Conservation (phyloP, 2,797 vertebrate genomes). For the Micromesistius poutassou region DNA sequence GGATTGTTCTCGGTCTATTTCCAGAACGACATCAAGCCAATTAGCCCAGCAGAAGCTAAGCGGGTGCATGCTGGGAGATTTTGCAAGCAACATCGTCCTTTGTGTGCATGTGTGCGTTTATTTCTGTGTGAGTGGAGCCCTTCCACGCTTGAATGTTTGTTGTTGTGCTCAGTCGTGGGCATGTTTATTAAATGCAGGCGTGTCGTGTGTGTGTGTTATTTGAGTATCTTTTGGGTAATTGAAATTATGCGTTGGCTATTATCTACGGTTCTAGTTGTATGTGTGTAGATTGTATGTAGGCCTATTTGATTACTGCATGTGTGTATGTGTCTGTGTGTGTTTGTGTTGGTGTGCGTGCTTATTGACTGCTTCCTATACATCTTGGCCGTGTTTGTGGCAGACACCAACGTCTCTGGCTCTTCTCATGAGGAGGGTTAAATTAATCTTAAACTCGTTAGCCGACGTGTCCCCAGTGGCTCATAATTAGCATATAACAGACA, state of each 20-base stretch:
- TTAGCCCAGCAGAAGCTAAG: slow-evolving; percentile 64
- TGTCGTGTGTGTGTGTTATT: slow-evolving; percentile 15
- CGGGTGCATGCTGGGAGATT: slow-evolving; percentile 53
- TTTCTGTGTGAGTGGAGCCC: background rate
- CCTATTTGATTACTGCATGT: background rate
- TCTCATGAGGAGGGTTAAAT: slow-evolving; percentile 62
- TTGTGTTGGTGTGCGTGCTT: background rate
- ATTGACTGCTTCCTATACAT: slow-evolving; percentile 49
- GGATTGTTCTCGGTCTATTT: slow-evolving; percentile 59
- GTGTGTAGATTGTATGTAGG: background rate
- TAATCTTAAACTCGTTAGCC: slow-evolving; percentile 70
- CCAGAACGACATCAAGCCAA: slow-evolving; percentile 70
- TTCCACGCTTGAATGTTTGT: background rate
- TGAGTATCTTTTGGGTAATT: background rate
- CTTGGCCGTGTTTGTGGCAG: slow-evolving; percentile 31
- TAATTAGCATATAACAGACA: slow-evolving; percentile 76
- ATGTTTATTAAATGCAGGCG: background rate
- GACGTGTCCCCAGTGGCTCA: slow-evolving; percentile 65
- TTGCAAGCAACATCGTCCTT: slow-evolving; percentile 22
- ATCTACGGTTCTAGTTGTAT: background rate
- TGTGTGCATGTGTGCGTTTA: slow-evolving; percentile 18
- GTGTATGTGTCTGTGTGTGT: slow-evolving; percentile 18
- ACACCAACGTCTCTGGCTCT: slow-evolving; percentile 37
- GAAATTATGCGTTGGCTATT: background rate
- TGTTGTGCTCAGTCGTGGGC: background rate